Conservation (phyloP, 1,140 invertebrate genomes). For the Meloidogyne floridensis region DNA sequence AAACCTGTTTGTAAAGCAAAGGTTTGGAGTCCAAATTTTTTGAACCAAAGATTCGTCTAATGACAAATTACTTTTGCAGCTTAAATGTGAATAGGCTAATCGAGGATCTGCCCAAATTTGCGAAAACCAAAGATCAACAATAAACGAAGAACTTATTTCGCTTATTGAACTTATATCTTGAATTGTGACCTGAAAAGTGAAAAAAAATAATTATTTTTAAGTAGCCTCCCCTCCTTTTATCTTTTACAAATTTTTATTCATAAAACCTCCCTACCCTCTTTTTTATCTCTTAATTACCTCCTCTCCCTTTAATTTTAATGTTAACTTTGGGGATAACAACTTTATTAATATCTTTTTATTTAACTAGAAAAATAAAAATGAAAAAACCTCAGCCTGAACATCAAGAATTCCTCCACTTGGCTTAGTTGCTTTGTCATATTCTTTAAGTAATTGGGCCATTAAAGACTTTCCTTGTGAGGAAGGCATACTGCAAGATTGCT, state of each 20-base stretch:
- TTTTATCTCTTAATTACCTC: too few species aligned
- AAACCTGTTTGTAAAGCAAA: conserved; percentile 54
- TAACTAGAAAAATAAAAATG: not conserved
- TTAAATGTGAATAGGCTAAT: conserved; percentile 51
- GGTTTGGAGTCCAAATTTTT: conserved; percentile 53
- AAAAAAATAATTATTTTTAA: too few species aligned
- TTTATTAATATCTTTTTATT: too few species aligned
- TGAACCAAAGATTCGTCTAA: conserved; percentile 51
- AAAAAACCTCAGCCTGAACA: conserved; percentile 51
- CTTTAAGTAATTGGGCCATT: conserved; percentile 49
- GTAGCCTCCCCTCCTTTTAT: too few species aligned
- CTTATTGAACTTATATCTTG: conserved; percentile 56
- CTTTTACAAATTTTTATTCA: too few species aligned
- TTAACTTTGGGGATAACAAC: too few species aligned
- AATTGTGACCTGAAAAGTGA: conserved; percentile 41
- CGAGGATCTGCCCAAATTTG: conserved; percentile 56
- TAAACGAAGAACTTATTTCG: conserved; percentile 54
- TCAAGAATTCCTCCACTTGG: conserved; percentile 45
- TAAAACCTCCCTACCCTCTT: too few species aligned
- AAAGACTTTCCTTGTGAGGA: conserved; percentile 53
- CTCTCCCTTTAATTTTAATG: too few species aligned
- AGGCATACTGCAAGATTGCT: conserved; percentile 33
- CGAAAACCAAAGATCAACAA: conserved; percentile 56
- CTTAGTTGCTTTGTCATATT: conserved; percentile 54
- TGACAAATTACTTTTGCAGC: conserved; percentile 51